These are phyloP conservation scores for Hemistola chrysoprasaria DNA, from an alignment of 2,888 invertebrate species.

Conservation along the genomic window DNA sequence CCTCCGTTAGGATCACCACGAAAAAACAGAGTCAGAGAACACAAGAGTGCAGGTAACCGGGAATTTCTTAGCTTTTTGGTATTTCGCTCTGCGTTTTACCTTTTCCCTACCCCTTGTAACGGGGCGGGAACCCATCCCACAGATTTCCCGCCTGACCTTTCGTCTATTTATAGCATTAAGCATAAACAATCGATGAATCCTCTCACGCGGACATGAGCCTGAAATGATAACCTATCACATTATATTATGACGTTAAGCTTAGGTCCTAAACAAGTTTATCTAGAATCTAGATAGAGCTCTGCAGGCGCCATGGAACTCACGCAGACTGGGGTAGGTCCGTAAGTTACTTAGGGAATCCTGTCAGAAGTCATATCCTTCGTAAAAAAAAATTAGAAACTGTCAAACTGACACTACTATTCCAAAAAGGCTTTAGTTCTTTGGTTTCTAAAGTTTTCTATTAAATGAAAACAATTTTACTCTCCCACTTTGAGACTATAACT, in stretches of 20 bases:
- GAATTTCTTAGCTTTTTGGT: neutral
- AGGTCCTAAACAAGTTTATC: too few species aligned
- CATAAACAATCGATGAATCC: constrained; percentile 62
- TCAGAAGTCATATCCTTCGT: too few species aligned
- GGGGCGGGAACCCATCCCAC: constrained; percentile 36
- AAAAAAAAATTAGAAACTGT: too few species aligned
- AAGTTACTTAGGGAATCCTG: too few species aligned
- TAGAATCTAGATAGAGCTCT: too few species aligned
- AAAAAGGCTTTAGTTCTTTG: too few species aligned
- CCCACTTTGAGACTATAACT: too few species aligned
- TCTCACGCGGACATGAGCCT: constrained; percentile 33
- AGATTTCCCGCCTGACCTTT: constrained; percentile 73
- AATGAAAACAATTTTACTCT: too few species aligned
- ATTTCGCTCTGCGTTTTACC: constrained; percentile 28
- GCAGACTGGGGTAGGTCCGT: too few species aligned
- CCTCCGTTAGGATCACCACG: constrained; percentile 69
- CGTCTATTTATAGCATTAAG: constrained; percentile 65
- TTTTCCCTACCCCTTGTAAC: constrained; percentile 9
- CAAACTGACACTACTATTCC: too few species aligned
- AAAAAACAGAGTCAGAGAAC: constrained; percentile 51
- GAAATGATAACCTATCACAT: constrained; percentile 21
- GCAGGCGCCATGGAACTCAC: too few species aligned
- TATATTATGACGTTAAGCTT: constrained; percentile 6
- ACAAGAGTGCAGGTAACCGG: constrained; percentile 50
- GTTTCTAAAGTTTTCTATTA: too few species aligned